Percentiles rank a stretch among this genome's conserved stretches.
Evolutionary conservation across 1,140 invertebrate genomes (phyloP).

Genomic region (Psilanteris sp.): DNA sequence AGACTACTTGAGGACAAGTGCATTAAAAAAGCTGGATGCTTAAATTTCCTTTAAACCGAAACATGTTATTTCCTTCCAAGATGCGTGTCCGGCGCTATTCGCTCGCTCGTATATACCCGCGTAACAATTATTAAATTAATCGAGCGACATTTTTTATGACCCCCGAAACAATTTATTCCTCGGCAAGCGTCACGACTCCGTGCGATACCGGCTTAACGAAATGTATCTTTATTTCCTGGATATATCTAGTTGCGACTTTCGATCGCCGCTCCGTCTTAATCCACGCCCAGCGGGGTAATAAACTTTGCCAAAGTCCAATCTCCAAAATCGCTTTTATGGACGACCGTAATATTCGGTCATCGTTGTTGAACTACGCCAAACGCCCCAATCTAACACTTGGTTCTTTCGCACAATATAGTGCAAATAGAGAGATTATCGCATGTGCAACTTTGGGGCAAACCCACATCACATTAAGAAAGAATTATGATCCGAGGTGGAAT

Average conservation of each 20-base stretch:
- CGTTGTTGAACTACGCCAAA: conserved; percentile 50
- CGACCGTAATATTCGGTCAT: conserved; percentile 72
- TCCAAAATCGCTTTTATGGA: conserved; percentile 73
- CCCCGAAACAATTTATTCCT: too few relatives aligned
- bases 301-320: conserved; percentile 73
- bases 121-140: too few relatives aligned
- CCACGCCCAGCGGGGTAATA: conserved; percentile 71
- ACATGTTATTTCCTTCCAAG: too few relatives aligned
- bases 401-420: conserved; percentile 62
- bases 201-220: conserved; percentile 15
- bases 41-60: conserved; percentile 10
- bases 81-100: not conserved
- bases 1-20: conserved; percentile 39
- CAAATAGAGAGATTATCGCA: conserved; percentile 72
- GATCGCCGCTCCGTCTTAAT: conserved; percentile 76
- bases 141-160: too few relatives aligned
- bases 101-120: too few relatives aligned
- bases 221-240: conserved; percentile 27
- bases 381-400: conserved; percentile 58
- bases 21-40: conserved; percentile 27
- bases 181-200: too few relatives aligned
- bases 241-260: conserved; percentile 68
- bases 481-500: conserved; percentile 71
- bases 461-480: conserved; percentile 77
- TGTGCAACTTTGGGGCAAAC: conserved; percentile 61